A percentile compares a stretch with the other conserved stretches of the same genome.
phyloP scores from a whole-genome alignment of 2,797 vertebrate species.

The Sorex maritimensis region DNA sequence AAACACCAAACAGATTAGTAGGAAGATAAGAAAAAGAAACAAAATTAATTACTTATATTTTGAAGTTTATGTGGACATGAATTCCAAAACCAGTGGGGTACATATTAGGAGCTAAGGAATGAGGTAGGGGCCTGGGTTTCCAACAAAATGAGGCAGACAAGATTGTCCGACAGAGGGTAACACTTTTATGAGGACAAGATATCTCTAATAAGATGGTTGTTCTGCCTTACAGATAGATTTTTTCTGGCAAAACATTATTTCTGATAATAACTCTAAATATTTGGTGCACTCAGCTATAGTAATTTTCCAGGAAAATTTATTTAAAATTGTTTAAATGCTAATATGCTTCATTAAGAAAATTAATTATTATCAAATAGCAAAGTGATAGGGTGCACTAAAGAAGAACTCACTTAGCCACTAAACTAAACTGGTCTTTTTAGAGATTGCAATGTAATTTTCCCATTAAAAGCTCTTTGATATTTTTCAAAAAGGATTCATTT shows the following conservation, averaged over 20 bases:
- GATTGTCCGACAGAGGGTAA: background rate
- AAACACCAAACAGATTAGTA: background rate
- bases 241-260: background rate
- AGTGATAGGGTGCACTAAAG: conserved; percentile 60
- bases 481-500: background rate
- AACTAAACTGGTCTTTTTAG: conserved; percentile 61
- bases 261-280: background rate
- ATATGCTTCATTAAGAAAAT: conserved; percentile 1
- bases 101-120: background rate
- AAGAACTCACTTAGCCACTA: conserved; percentile 55
- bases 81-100: background rate
- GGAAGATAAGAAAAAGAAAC: background rate
- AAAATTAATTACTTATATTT: background rate
- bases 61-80: background rate
- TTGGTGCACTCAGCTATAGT: background rate
- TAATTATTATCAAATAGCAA: conserved; percentile 65
- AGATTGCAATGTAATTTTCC: conserved; percentile 75
- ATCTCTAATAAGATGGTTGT: background rate
- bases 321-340: conserved; percentile 47
- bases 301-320: background rate
- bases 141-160: background rate
- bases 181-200: too few relatives aligned
- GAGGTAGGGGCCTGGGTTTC: background rate
- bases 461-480: conserved; percentile 65
- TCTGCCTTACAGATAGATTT: background rate